Base-by-base conservation (phyloP, 2,888 invertebrate genomes). In the Nomada fucata region DNA sequence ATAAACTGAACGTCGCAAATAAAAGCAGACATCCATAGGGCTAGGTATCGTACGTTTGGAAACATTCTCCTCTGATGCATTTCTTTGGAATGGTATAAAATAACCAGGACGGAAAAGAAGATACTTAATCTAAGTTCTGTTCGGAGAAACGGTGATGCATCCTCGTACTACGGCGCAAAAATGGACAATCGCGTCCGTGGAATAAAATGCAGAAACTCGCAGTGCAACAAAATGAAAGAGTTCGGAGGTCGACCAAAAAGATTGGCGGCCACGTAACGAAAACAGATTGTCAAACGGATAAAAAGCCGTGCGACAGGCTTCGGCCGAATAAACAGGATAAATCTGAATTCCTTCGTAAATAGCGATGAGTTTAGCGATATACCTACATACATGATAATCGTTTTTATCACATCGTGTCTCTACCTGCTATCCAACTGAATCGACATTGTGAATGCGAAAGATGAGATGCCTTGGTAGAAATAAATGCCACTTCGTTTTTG, bases 171-270 rank as follows among this genome's bases (percentile, higher is more conserved):
- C 20, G 47, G 65, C 23, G 63, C 67, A 78, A 83, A 83, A 82
- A 82, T 82, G 73, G 50, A 36, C 55, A 71, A 67, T 83, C 69
- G 20, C 59, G 47, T 50, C 55, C n/a, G 20, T 65, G 72, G 79
- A 76, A 84, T 84, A 86, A 83, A 85, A 80, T 73, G 77, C 71
- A 67, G 59, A 69, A 70, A 63, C 64, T 70, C 20, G 60, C 26
- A 50, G 67, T 18, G 63, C 47, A 76, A 76, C 71, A 77, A 82
- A 73, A 79, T 79, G 76, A 73, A 89, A 60, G 76, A 87, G 87
- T 87, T 85, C 82, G 77, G 84, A 88, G 86, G 88, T 87, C 87
- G 83, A 80, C 29, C 77, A 57, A 76, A 86, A 79, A 73, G 79
- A 86, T 88, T 72, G 20, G 68, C 29, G 79, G 64, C 79, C 64